Evolutionary conservation across 2,888 invertebrate genomes (phyloP), one percentile per base, ranked within the genome.

Genomic region (Aplocera efformata): DNA sequence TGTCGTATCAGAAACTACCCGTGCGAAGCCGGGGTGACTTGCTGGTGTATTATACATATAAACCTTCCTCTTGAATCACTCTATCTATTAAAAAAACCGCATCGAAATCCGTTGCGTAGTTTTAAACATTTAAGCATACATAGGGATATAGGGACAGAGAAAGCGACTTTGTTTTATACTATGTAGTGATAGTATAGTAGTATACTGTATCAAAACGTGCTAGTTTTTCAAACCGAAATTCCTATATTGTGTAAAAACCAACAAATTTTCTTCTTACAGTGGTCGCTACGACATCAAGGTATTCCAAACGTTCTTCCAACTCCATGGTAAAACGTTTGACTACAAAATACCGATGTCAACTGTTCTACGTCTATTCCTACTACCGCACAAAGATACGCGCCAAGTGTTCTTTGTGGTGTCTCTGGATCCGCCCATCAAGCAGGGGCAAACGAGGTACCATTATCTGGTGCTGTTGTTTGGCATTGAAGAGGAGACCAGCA

Each of bases 321-420:
- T 93, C 33, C 90, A 96, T 93, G 90, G 98, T 96, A 99, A 99
- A 91, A 99, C 99, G 0, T 99, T 98, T 71, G 99, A 99, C 88
- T 99, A 99, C 90, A 99, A 99, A 88, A 99, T 99, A 60, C 98
- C 99, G 0, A 96, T 98, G 93, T 96, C 96, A 0, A 98, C 98
- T 0, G 98, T 99, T 2, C 88, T 98, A 8, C 92, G 99, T 5
- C 83, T 99, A 8, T 99, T 99, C 73, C 88, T 99, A 21, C 84
- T 99, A 34, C 99, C 99, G 0, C 99, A 99, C 74, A 98, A 97
- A 72, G 99, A 99, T 76, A 95, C 94, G n/a, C 89, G 99, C 1
- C 99, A 99, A 79, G 98, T 98, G 93, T 99, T 97, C 84, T 99
- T 99, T 75, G 98, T 99, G 27, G 95, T 98, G 37, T 97, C 98